Evolutionary conservation across 2,113 vertebrate genomes (phyloP).

Genomic region (Poecilia latipinna): DNA sequence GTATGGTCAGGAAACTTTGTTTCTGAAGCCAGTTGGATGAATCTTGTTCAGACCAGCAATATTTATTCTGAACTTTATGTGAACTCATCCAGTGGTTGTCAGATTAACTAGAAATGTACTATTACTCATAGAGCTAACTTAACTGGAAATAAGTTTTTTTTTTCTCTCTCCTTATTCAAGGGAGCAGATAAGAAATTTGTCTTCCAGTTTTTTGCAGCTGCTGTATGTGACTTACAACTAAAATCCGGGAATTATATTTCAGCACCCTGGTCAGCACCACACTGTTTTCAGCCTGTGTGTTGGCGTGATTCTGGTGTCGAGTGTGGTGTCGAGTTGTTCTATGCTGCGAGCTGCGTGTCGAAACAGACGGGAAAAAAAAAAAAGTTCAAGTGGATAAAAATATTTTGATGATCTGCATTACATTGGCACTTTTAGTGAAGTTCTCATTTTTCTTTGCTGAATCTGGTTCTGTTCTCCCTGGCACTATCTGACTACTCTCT

Average conservation of each 20-base stretch:
- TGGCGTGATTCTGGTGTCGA: slow-evolving; percentile 13
- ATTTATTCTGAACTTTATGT: neutral
- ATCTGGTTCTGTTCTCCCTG: slow-evolving; percentile 17
- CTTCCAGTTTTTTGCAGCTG: neutral
- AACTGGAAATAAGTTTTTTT: neutral
- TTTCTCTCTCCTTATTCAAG: too few species aligned
- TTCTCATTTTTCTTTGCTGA: slow-evolving; percentile 16
- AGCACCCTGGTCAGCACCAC: slow-evolving; percentile 39
- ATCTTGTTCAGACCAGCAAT: neutral
- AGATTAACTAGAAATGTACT: neutral
- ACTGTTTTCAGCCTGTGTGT: neutral
- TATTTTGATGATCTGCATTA: slow-evolving; percentile 4
- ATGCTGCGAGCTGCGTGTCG: slow-evolving; percentile 14
- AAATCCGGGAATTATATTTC: slow-evolving; percentile 26
- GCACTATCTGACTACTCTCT: slow-evolving; percentile 8
- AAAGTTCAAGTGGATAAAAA: slow-evolving; percentile 39
- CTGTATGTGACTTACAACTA: slow-evolving; percentile 9
- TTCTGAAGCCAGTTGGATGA: neutral
- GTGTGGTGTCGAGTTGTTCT: slow-evolving; percentile 11
- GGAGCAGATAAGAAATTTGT: neutral
- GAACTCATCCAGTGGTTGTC: neutral
- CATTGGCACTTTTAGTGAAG: neutral
- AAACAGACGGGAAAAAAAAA: neutral
- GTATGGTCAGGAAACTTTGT: neutral
- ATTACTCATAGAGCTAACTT: neutral